Evolutionary conservation across 1,140 invertebrate genomes (phyloP).

Genomic region (Lepeophtheirus salmonis): DNA sequence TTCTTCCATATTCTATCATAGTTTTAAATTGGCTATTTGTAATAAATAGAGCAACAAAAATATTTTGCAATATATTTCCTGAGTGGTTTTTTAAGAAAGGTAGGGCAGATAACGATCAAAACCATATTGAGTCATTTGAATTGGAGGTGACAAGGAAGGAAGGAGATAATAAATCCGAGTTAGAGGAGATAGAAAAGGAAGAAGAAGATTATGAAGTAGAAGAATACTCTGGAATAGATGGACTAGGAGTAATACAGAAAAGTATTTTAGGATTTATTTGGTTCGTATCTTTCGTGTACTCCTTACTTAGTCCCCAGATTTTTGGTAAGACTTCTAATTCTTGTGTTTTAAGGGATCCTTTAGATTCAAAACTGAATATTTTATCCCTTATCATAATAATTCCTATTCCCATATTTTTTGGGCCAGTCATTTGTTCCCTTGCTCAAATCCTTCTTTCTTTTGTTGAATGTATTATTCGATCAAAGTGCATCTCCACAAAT

Average conservation of each 20-base stretch:
- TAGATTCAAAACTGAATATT: constrained; percentile 5
- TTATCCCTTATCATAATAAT: constrained; percentile 5
- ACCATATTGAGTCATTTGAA: neutral
- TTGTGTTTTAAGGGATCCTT: neutral
- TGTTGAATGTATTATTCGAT: neutral
- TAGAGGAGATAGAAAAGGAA: neutral
- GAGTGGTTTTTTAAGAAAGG: too few relatives aligned
- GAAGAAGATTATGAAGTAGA: constrained; percentile 3
- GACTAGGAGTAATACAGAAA: constrained; percentile 3
- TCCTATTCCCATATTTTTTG: constrained; percentile 1
- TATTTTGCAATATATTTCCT: neutral
- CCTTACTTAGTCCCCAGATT: constrained; percentile 1
- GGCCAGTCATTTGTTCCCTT: constrained; percentile 2
- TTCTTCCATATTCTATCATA: constrained; percentile 7
- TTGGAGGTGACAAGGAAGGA: neutral
- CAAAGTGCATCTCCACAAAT: neutral
- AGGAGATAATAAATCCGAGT: neutral
- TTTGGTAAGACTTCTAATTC: neutral
- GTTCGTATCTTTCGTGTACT: constrained; percentile 13
- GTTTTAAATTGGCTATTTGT: constrained; percentile 2
- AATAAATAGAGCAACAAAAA: neutral
- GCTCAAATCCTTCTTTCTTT: constrained; percentile 1
- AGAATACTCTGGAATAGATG: neutral
- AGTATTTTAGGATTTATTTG: constrained; percentile 14
- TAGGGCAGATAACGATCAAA: constrained; percentile 10